These are phyloP conservation scores for Meriones psammophilus DNA, from an alignment of 2,797 vertebrate genomes.

Conservation along the genomic window DNA sequence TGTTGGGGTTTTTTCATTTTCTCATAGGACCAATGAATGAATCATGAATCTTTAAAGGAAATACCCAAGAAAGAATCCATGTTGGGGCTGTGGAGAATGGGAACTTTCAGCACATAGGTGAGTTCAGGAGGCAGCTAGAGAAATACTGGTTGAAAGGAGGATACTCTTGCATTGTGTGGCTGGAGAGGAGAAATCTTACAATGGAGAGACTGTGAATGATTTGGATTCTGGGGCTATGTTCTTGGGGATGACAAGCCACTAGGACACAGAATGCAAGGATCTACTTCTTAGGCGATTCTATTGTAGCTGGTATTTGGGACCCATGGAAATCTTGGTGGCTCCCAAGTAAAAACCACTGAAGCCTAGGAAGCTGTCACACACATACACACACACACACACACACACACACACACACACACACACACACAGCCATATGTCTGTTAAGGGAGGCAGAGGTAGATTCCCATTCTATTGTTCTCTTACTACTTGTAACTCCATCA, in stretches of 20 bases:
- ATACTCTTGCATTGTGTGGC: not conserved
- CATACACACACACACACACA: too few species aligned
- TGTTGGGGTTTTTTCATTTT: not conserved
- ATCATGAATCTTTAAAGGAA: not conserved
- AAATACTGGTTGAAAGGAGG: not conserved
- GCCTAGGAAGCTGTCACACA: not conserved
- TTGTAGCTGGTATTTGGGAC: not conserved
- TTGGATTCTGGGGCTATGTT: not conserved
- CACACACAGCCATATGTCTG: not conserved
- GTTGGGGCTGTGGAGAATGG: not conserved
- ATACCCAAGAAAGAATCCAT: not conserved
- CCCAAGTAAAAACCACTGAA: not conserved
- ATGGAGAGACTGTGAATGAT: not conserved
- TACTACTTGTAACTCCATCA: not conserved
- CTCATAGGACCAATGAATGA: not conserved
- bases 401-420: too few species aligned
- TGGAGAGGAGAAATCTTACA: not conserved
- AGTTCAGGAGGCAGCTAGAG: not conserved
- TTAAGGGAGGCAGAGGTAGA: not conserved
- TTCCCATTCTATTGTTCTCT: not conserved
- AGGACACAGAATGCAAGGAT: not conserved
- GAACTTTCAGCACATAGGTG: not conserved
- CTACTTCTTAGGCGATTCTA: not conserved
- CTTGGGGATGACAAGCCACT: not conserved
- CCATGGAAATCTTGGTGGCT: not conserved